A percentile compares a stretch with the other conserved stretches of the same genome.
Evolutionary conservation across 1,140 invertebrate genomes (phyloP).

Genomic region (Procambarus clarkii): DNA sequence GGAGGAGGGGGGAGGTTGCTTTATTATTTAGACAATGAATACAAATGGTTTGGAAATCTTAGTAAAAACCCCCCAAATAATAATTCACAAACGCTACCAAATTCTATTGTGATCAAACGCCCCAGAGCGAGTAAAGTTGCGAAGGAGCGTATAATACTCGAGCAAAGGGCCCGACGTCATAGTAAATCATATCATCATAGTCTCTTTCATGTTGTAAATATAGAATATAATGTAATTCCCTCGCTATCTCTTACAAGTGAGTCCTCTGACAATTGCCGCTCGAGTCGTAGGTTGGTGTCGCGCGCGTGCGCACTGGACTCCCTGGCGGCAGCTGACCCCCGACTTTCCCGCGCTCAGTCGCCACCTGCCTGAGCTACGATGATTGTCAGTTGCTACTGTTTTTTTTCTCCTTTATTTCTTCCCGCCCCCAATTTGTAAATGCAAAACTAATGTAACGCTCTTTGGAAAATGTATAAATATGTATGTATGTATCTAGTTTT

Average conservation of each 20-base stretch:
- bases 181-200: constrained; percentile 27
- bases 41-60: too few relatives aligned
- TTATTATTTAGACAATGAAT: neutral
- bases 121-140: neutral
- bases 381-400: constrained; percentile 36
- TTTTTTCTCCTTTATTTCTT: neutral
- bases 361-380: constrained; percentile 42
- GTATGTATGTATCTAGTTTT: too few relatives aligned
- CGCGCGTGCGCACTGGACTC: neutral
- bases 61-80: too few relatives aligned
- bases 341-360: constrained; percentile 63
- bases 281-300: neutral
- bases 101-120: neutral
- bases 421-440: neutral
- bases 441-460: neutral
- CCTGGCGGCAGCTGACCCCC: constrained; percentile 43
- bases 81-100: too few relatives aligned
- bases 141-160: neutral
- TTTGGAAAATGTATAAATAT: too few relatives aligned
- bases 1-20: neutral
- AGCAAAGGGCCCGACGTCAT: neutral
- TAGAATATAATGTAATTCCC: constrained; percentile 43
- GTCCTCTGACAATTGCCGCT: constrained; percentile 44
- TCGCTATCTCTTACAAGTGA: constrained; percentile 50
- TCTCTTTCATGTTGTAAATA: constrained; percentile 51